Evolutionary conservation across 2,797 vertebrate species (phyloP).

Genomic region (Leuciscus waleckii): DNA sequence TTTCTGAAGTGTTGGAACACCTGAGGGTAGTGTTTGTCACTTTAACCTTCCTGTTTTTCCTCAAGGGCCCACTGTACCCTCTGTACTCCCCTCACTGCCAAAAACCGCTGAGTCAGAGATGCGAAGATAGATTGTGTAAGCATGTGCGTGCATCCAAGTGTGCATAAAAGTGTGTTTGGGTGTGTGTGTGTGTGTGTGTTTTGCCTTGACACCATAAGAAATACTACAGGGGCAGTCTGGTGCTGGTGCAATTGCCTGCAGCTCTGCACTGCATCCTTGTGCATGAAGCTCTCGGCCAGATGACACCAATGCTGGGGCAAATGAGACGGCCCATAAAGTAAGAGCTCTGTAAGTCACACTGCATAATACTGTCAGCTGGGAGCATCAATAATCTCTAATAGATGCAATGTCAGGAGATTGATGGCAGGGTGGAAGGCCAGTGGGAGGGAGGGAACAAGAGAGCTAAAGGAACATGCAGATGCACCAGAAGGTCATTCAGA

Average conservation of each 20-base stretch:
- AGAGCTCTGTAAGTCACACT: constrained; percentile 33
- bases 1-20: constrained; percentile 14
- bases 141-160: constrained; percentile 39
- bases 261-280: constrained; percentile 23
- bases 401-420: constrained; percentile 17
- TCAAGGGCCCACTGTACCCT: constrained; percentile 62
- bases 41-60: constrained; percentile 71
- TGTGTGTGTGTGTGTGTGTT: neutral
- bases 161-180: constrained; percentile 11
- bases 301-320: constrained; percentile 25
- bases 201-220: constrained; percentile 5
- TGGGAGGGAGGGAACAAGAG: constrained; percentile 6
- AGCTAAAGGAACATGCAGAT: constrained; percentile 21
- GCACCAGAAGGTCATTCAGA: constrained; percentile 23
- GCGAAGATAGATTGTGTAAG: constrained; percentile 50
- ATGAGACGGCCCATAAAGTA: constrained; percentile 25
- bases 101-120: constrained; percentile 72
- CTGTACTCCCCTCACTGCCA: constrained; percentile 65
- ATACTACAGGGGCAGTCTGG: neutral
- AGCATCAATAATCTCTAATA: constrained; percentile 49
- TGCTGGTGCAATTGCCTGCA: neutral
- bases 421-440: constrained; percentile 9
- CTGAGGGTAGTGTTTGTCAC: constrained; percentile 53
- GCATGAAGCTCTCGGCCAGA: constrained; percentile 6
- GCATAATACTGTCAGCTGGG: constrained; percentile 32